Evolutionary conservation across 2,797 vertebrate species (phyloP).

Genomic region (Manis crassicaudata): DNA sequence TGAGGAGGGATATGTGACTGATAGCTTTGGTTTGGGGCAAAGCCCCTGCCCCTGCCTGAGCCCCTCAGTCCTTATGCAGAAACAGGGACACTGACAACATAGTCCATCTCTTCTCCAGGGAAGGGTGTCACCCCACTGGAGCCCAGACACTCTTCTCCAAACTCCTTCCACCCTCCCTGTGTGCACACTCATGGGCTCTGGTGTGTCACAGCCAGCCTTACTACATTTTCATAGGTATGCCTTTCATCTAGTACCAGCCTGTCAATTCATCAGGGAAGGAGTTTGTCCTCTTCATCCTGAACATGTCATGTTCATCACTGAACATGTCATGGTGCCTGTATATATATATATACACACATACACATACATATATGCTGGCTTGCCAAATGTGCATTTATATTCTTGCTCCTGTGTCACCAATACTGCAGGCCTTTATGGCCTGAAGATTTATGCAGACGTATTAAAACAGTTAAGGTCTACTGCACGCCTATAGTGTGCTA

Average conservation of each 20-base stretch:
- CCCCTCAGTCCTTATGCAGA: neutral
- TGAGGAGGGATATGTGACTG: neutral
- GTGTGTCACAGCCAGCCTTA: neutral
- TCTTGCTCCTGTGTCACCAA: neutral
- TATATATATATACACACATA: fast-evolving
- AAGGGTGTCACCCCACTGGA: neutral
- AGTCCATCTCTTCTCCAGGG: neutral
- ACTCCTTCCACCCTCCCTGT: neutral
- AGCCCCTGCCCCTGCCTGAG: neutral
- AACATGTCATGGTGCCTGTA: neutral
- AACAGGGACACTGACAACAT: neutral
- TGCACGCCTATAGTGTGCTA: neutral
- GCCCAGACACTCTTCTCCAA: neutral
- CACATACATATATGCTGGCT: neutral
- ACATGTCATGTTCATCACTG: neutral
- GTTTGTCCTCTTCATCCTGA: neutral
- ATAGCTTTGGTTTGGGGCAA: neutral
- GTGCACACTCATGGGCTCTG: fast-evolving
- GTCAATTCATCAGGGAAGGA: neutral
- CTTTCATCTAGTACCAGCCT: neutral
- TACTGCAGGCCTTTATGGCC: neutral
- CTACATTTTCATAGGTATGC: neutral
- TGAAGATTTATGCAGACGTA: neutral
- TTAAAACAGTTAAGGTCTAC: neutral
- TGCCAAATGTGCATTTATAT: neutral